Conservation (phyloP, 2,888 invertebrate species). For the Ommatoiulus sabulosus region DNA sequence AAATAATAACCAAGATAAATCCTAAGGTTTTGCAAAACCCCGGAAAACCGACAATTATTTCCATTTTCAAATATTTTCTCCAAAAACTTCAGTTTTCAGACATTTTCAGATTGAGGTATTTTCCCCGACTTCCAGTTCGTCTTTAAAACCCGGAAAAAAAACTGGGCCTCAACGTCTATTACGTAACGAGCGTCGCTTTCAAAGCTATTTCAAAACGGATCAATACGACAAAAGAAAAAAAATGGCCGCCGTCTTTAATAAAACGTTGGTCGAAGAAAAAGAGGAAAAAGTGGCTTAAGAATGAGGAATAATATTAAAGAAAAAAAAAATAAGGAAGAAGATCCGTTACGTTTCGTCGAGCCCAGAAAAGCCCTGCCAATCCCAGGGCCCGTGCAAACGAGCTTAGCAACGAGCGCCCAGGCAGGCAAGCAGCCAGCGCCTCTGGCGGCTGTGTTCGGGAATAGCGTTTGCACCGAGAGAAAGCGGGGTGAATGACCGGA, state of each 20-base stretch:
- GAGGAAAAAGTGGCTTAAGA: neutral
- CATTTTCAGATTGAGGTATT: too few relatives aligned
- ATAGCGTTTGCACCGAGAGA: neutral
- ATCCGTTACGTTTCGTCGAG: neutral
- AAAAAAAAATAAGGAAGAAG: too few relatives aligned
- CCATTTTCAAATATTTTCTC: too few relatives aligned
- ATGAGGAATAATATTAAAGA: too few relatives aligned
- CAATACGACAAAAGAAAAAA: neutral
- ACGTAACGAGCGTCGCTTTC: neutral
- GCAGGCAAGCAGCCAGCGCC: neutral
- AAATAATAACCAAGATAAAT: too few relatives aligned
- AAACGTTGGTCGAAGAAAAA: neutral
- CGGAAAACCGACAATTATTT: too few relatives aligned
- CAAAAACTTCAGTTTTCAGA: too few relatives aligned
- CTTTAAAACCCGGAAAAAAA: neutral
- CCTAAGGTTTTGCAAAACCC: too few relatives aligned
- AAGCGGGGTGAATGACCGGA: slow-evolving; percentile 42
- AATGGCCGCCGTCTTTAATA: neutral
- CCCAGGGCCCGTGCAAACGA: too few relatives aligned
- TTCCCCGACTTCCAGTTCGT: neutral
- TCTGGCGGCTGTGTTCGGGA: neutral
- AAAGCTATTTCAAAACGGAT: neutral
- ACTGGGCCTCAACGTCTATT: neutral
- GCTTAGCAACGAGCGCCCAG: too few relatives aligned
- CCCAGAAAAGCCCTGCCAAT: neutral